Base-by-base conservation (phyloP, 2,113 vertebrate genomes). In the Mobula birostris region DNA sequence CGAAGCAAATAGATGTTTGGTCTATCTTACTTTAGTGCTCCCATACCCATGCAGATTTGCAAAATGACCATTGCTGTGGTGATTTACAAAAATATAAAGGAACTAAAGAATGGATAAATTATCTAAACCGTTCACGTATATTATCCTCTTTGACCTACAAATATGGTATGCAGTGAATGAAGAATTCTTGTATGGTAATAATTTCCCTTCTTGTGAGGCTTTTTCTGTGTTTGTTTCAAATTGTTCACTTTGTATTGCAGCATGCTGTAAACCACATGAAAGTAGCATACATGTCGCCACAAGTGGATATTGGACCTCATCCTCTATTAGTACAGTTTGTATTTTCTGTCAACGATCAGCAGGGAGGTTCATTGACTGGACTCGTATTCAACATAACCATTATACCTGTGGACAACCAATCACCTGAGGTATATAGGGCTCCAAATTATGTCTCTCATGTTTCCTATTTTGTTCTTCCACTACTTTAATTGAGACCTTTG, bases 271-370 rank as follows among this genome's bases (percentile, higher is more conserved):
- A 96, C 94, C 97, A 98, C 95, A 95, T 96, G 96, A 97, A 98
- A 94, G 97, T 98, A 85, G 97, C 96, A 27, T 97, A 97, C 95
- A 97, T 97, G 97, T 97, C 97, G 2, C 97, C 97, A 0, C 94
- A 96, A 29, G 96, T 96, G 94, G 97, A 97, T 94, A 97, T 98
- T 0, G 97, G 97, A 0, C 96, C 96, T 0, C 95, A 96, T 29
- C 95, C 94, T 0, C 95, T 97, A 2, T 95, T 95, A 0, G 95
- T 97, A 93, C 97, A 97, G 95, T 98, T 98, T 79, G 94, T 96
- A 94, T 98, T 98, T 95, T 97, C 97, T 1, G 96, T 98, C 91
- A 96, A 95, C 78, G 97, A 97, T 95, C 95, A 96, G n/a, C 96
- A 97, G 3, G 97, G 97, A 0, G 97, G 97, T 91, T 63, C 95